Conservation (phyloP, 1,140 invertebrate species). For the Drosophila bocki region DNA sequence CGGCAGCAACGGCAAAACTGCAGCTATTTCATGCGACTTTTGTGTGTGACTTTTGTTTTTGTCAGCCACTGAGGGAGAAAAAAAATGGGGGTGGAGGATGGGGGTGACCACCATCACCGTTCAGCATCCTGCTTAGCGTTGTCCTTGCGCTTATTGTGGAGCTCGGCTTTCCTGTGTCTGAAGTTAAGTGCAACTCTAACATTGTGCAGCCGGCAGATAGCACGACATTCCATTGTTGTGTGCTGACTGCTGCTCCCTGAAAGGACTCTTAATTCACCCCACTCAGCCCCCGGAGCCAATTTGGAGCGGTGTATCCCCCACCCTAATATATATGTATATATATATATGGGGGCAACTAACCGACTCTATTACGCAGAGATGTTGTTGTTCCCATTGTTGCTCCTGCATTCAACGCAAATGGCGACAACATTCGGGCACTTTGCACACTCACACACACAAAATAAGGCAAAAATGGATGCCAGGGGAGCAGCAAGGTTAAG, state of each 20-base stretch:
- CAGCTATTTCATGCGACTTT: conserved; percentile 79
- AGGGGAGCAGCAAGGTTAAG: conserved; percentile 58
- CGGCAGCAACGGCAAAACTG: conserved; percentile 41
- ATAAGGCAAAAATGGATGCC: conserved; percentile 27
- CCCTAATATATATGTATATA: conserved; percentile 7
- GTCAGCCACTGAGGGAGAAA: conserved; percentile 45
- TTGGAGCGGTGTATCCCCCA: background rate
- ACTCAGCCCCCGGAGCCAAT: conserved; percentile 34
- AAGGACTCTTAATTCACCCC: conserved; percentile 76
- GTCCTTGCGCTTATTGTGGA: conserved; percentile 75
- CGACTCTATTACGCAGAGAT: conserved; percentile 73
- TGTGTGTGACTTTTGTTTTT: conserved; percentile 79
- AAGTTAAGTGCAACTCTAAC: conserved; percentile 84
- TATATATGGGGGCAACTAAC: conserved; percentile 54
- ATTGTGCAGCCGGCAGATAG: conserved; percentile 72
- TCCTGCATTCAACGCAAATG: conserved; percentile 73
- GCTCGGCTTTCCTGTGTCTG: conserved; percentile 73
- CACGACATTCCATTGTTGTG: conserved; percentile 77
- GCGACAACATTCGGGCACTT: conserved; percentile 70
- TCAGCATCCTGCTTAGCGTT: conserved; percentile 59
- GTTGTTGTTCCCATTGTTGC: conserved; percentile 47
- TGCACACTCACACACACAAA: conserved; percentile 20
- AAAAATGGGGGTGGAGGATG: background rate
- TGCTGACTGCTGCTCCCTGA: conserved; percentile 67
- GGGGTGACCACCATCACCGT: conserved; percentile 22